These are phyloP conservation scores for Cotesia chilonis DNA, from an alignment of 1,140 invertebrate genomes.

Conservation along the genomic window DNA sequence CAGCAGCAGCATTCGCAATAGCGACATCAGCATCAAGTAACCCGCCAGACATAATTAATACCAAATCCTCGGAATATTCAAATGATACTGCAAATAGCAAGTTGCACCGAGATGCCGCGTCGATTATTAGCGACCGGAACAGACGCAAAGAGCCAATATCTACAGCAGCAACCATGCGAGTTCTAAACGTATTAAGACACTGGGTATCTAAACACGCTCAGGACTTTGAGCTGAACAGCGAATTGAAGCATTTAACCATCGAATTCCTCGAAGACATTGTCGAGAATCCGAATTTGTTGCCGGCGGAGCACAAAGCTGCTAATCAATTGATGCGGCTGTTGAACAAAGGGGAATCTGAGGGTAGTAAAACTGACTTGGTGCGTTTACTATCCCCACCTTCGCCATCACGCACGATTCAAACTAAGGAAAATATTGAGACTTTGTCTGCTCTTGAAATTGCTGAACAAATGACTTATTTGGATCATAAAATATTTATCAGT, in stretches of 20 bases:
- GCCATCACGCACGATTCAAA: slow-evolving; percentile 76
- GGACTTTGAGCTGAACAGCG: slow-evolving; percentile 85
- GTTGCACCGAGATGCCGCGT: slow-evolving; percentile 44
- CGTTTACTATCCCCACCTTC: slow-evolving; percentile 76
- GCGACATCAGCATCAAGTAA: slow-evolving; percentile 89
- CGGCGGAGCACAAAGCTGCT: slow-evolving; percentile 90
- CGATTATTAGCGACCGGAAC: slow-evolving; percentile 50
- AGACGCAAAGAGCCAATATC: slow-evolving; percentile 84
- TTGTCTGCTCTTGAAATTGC: slow-evolving; percentile 91
- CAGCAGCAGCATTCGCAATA: slow-evolving; percentile 90
- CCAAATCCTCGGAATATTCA: slow-evolving; percentile 40
- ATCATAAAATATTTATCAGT: slow-evolving; percentile 91
- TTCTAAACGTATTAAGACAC: slow-evolving; percentile 84
- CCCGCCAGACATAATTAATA: slow-evolving; percentile 69
- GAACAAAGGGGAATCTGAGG: slow-evolving; percentile 75
- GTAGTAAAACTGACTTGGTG: slow-evolving; percentile 74
- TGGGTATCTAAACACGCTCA: slow-evolving; percentile 78
- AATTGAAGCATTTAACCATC: slow-evolving; percentile 80
- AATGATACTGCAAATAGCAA: slow-evolving; percentile 56
- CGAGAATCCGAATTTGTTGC: slow-evolving; percentile 83
- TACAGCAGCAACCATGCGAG: slow-evolving; percentile 92
- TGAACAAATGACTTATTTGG: slow-evolving; percentile 92
- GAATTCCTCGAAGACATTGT: slow-evolving; percentile 91
- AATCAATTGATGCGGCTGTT: slow-evolving; percentile 81
- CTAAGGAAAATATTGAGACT: slow-evolving; percentile 86